Conservation (phyloP, 2,888 invertebrate species). For the Chloroclystis v-ata region DNA sequence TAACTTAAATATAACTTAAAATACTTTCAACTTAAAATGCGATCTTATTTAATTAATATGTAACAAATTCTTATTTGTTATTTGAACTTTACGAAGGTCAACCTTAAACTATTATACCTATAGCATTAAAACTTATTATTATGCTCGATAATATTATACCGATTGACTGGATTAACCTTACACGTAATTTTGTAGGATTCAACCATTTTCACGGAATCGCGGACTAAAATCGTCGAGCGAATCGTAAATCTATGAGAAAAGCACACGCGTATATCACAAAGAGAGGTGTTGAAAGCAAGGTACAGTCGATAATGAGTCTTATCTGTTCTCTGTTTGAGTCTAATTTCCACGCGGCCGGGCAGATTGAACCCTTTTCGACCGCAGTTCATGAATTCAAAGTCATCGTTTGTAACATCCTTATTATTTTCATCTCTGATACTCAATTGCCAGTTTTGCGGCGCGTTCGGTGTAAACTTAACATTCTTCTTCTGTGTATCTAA, state of each 20-base stretch:
- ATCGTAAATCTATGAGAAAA: constrained; percentile 67
- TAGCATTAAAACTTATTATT: constrained; percentile 9
- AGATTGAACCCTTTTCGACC: constrained; percentile 55
- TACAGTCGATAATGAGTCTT: constrained; percentile 70
- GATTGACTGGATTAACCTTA: constrained; percentile 67
- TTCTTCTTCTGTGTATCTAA: constrained; percentile 60
- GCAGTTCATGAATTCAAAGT: constrained; percentile 63
- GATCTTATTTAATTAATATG: neutral
- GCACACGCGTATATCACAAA: constrained; percentile 59
- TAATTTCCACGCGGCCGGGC: constrained; percentile 69
- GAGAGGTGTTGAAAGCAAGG: constrained; percentile 62
- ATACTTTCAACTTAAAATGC: too few species aligned
- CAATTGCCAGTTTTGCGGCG: constrained; percentile 77
- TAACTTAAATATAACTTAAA: constrained; percentile 3
- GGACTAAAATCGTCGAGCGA: constrained; percentile 61
- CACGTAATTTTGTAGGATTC: constrained; percentile 73
- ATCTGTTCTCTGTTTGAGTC: constrained; percentile 60
- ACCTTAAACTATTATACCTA: too few species aligned
- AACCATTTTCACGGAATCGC: constrained; percentile 68
- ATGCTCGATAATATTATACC: constrained; percentile 24
- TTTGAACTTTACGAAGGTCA: neutral
- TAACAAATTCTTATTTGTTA: neutral
- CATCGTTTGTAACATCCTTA: constrained; percentile 59
- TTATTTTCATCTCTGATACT: constrained; percentile 59
- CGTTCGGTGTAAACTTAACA: constrained; percentile 75